These are phyloP conservation scores for Acrocera orbiculus DNA, from an alignment of 2,888 invertebrate species.

Conservation along the genomic window DNA sequence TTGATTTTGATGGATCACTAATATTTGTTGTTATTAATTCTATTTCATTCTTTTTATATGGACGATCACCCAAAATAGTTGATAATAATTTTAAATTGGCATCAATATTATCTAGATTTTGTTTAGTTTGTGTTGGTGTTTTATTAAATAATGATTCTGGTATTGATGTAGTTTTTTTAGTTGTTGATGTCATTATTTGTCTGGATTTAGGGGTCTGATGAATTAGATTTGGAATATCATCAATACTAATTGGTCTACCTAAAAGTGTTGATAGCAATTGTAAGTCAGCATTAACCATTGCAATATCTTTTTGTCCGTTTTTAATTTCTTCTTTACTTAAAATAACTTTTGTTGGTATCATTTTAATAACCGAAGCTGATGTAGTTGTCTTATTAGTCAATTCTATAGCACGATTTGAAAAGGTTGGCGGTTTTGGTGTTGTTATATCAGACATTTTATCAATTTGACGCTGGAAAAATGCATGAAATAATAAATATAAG, in stretches of 20 bases:
- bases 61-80: too few species aligned
- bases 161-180: conserved; percentile 20
- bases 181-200: conserved; percentile 15
- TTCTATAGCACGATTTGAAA: conserved; percentile 38
- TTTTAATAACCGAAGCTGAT: conserved; percentile 23
- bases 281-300: conserved; percentile 14
- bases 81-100: too few species aligned
- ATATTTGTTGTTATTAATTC: not conserved
- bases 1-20: conserved; percentile 2
- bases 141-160: not conserved
- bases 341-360: conserved; percentile 22
- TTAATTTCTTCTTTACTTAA: conserved; percentile 15
- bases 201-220: conserved; percentile 13
- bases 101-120: too few species aligned
- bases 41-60: too few species aligned
- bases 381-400: conserved; percentile 28
- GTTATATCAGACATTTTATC: conserved; percentile 14
- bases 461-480: conserved; percentile 24
- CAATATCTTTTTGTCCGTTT: conserved; percentile 3
- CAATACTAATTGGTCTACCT: conserved; percentile 12
- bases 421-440: conserved; percentile 17
- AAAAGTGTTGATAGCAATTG: conserved; percentile 14
- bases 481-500: conserved; percentile 17
- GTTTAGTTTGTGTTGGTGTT: not conserved
- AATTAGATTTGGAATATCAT: conserved; percentile 16